Conservation (phyloP, 2,797 vertebrate genomes). For the Phoeniculus purpureus region DNA sequence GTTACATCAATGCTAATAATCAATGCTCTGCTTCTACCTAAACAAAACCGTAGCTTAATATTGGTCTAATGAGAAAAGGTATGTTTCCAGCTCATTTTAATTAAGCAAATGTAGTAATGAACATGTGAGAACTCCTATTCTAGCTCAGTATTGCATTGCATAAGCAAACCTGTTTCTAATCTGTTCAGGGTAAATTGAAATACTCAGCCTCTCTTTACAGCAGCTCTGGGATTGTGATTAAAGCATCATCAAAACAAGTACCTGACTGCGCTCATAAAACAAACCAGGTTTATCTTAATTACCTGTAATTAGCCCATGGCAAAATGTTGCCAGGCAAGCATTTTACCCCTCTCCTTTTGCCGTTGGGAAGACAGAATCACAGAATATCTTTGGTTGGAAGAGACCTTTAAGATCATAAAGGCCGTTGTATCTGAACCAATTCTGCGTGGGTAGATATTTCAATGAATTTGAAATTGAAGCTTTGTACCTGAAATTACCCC, state of each 20-base stretch:
- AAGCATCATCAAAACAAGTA: neutral
- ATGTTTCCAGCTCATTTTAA: neutral
- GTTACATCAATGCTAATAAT: neutral
- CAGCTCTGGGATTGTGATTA: neutral
- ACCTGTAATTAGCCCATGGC: neutral
- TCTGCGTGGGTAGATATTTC: neutral
- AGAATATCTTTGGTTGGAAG: too few relatives aligned
- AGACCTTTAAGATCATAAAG: too few relatives aligned
- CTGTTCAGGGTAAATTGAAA: neutral
- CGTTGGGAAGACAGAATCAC: neutral
- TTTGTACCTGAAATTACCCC: neutral
- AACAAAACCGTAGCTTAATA: neutral
- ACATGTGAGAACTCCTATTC: neutral
- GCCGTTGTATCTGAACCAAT: neutral
- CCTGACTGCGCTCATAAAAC: neutral
- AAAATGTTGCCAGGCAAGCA: neutral
- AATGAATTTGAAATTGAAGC: neutral
- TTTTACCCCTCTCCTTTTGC: neutral
- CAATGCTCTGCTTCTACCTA: neutral
- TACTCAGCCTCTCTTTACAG: neutral
- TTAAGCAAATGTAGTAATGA: constrained; percentile 9
- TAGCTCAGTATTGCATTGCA: neutral
- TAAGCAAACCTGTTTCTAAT: constrained; percentile 2
- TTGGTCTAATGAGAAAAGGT: neutral
- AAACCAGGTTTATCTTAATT: neutral